Base-by-base conservation (phyloP, 1,140 invertebrate species). In the Drosophila sp. region DNA sequence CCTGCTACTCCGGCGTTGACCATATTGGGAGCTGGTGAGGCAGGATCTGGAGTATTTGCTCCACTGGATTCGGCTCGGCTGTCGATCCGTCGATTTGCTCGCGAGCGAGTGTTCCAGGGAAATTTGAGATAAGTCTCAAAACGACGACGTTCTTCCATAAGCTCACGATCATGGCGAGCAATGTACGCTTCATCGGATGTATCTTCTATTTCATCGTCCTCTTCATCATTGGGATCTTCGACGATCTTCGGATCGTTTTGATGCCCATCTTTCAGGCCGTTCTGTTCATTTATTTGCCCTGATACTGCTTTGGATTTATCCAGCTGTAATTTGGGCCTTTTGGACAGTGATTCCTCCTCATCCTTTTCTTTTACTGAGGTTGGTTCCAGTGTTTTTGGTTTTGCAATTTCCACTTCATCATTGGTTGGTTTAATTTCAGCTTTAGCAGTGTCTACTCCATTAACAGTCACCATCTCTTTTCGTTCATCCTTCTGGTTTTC, bases 101-200 rank as follows among this genome's bases (percentile, higher is more conserved):
- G 92, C 38, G 94, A 93, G 70, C 94, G 93, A 38, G 93, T 93
- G 62, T 93, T 93, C 76, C 93, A 91, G n/a, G 94, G 94, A 79
- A 95, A 93, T 85, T 96, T 95, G 3, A 96, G 92, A 76, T 95
- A 96, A 66, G 94, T 95, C 76, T 95, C 94, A 86, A 97, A 97
- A 60, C 96, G 95, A 81, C 95, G 96, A 61, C 95, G 94, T 90
- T 98, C 97, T 68, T 96, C 95, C n/a, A 94, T 92, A 92, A 97
- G 95, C 80, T 95, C 95, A 54, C 93, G 93, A 44, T 96, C 94
- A 90, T 98, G 97, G 25, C 96, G 93, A 10, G 92, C 79, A 8
- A 93, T 87, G 79, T 95, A 95, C 0, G 94, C 93, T 73, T 96
- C 96, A 75, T 97, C 96, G 8, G 95, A 95, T 35, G 96, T 92